Base-by-base conservation (phyloP, 2,888 invertebrate species). In the Hecatera dysodea region DNA sequence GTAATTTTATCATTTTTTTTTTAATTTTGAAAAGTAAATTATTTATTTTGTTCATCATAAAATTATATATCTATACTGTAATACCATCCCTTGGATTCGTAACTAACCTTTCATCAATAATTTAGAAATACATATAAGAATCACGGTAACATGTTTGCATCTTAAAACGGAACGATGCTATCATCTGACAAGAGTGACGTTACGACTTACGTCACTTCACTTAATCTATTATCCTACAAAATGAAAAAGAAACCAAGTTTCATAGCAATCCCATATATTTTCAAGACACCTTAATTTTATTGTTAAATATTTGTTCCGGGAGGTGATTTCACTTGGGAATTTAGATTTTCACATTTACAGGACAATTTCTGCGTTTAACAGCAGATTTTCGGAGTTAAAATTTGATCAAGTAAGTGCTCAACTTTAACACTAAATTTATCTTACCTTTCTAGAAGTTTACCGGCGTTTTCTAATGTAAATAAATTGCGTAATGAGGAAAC, bases 141-240 rank as follows among this genome's bases (percentile, higher is more conserved):
- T 55, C n/a, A 44, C 19, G n/a, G 48, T n/a, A 50, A 36, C 42
- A 50, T 42, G 27, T 19, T 44, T 50, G 29, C 42, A 80, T 0
- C 39, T 0, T 83, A 36, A 19, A 87, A 79, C 42, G 89, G 80
- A 89, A 84, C 76, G 73, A 29, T 59, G 39, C 36, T 83, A 80
- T 89, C 90, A 91, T 86, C 86, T 90, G 90, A 90, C 87, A 86
- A 80, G 19, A 78, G 83, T 87, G 86, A 83, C 78, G 33, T 39
- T 53, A 78, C 81, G 75, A 78, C 82, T 87, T 86, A 83, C 78
- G 33, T 39, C 48, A 78, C 81, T 73, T 81, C 78, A 81, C 19
- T 61, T 8, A 50, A 64, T 19, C 0, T 82, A 72, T 82, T 82
- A 89, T 19, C 56, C 87, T 72, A 75, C 84, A 17, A 80, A 86